Conservation (phyloP, 2,797 vertebrate genomes). For the Notamacropus eugenii region DNA sequence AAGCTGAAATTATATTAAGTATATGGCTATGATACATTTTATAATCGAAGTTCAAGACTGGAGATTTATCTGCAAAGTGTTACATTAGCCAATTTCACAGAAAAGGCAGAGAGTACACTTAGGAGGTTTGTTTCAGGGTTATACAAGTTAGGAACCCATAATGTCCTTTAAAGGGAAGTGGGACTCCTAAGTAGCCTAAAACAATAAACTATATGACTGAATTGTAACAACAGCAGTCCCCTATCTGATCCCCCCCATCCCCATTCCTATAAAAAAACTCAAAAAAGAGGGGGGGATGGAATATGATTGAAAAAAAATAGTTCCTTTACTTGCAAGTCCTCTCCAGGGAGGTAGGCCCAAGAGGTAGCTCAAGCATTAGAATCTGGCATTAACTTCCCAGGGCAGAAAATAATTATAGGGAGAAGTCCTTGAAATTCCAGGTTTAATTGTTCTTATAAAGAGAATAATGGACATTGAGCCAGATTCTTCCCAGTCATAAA, state of each 20-base stretch:
- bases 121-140: slow-evolving; percentile 1
- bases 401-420: slow-evolving; percentile 73
- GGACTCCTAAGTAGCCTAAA: slow-evolving; percentile 12
- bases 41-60: neutral
- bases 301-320: slow-evolving; percentile 77
- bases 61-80: neutral
- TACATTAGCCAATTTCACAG: neutral
- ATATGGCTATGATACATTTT: neutral
- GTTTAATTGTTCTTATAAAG: slow-evolving; percentile 78
- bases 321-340: slow-evolving; percentile 54
- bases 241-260: neutral
- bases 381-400: slow-evolving; percentile 71
- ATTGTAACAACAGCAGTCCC: neutral
- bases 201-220: slow-evolving; percentile 50
- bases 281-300: slow-evolving; percentile 47
- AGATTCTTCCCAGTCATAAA: slow-evolving; percentile 37
- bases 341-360: slow-evolving; percentile 69
- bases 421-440: slow-evolving; percentile 59
- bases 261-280: slow-evolving; percentile 6
- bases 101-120: neutral
- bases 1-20: neutral
- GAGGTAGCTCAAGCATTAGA: slow-evolving; percentile 59
- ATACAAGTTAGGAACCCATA: slow-evolving; percentile 10
- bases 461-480: slow-evolving; percentile 57
- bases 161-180: neutral